Conservation (phyloP, 2,888 invertebrate genomes). For the Drymonia ruficornis region DNA sequence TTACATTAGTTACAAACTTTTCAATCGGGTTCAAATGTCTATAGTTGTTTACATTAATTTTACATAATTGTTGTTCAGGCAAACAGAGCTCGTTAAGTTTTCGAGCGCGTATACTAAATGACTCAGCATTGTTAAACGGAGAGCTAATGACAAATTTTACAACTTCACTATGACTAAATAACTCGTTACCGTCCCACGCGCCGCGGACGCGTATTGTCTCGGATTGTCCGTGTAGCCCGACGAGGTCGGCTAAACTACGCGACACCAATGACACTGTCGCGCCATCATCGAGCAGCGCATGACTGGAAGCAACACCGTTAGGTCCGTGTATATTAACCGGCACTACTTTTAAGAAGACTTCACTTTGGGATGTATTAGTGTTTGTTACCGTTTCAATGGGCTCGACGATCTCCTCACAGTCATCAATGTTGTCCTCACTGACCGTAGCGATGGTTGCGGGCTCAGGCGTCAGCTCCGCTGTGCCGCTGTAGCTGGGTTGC, state of each 20-base stretch:
- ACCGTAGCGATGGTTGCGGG: too few relatives aligned
- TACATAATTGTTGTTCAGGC: background rate
- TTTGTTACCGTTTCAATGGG: too few relatives aligned
- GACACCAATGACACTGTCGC: background rate
- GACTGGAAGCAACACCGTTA: background rate
- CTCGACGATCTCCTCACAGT: too few relatives aligned
- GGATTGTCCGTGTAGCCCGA: background rate
- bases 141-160: too few relatives aligned
- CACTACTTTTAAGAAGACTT: conserved; percentile 4
- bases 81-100: conserved; percentile 1
- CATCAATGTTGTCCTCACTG: too few relatives aligned
- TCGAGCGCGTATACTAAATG: background rate
- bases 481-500: too few relatives aligned
- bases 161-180: background rate
- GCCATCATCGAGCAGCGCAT: conserved; percentile 5
- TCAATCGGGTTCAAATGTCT: background rate
- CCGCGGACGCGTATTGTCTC: conserved; percentile 3
- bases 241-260: background rate
- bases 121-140: too few relatives aligned
- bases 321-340: background rate
- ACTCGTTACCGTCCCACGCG: background rate
- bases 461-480: too few relatives aligned
- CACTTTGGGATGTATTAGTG: too few relatives aligned
- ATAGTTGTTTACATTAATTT: background rate
- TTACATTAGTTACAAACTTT: too few relatives aligned